Conservation (phyloP, 2,113 vertebrate genomes). For the Tricholaema leucomelas region DNA sequence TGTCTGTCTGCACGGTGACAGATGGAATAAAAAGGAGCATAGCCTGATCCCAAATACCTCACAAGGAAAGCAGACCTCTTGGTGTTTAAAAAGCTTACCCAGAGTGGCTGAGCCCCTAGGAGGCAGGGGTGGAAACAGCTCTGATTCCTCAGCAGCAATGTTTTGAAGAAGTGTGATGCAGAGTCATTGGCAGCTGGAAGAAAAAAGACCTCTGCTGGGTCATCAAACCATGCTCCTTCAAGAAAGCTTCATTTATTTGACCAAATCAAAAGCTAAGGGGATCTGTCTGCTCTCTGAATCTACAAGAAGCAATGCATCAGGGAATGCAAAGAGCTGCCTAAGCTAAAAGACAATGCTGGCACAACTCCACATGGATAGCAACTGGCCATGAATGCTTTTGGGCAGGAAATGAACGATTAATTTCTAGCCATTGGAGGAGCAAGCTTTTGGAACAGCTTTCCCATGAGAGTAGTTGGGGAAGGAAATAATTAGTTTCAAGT, state of each 20-base stretch:
- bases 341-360: slow-evolving; percentile 23
- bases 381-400: slow-evolving; percentile 3
- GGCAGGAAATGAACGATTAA: slow-evolving; percentile 44
- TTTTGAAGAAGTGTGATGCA: neutral
- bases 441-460: slow-evolving; percentile 35
- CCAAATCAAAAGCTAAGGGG: neutral
- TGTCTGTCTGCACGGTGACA: neutral
- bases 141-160: neutral
- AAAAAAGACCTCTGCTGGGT: neutral
- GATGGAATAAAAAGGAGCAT: neutral
- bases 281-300: neutral
- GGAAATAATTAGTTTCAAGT: slow-evolving; percentile 19
- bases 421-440: slow-evolving; percentile 9
- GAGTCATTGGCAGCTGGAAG: neutral
- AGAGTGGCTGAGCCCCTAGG: neutral
- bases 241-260: neutral
- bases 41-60: neutral
- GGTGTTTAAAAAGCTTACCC: neutral
- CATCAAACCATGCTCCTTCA: neutral
- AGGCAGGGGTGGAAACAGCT: neutral
- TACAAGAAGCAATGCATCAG: neutral
- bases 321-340: neutral
- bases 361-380: neutral
- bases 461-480: neutral
- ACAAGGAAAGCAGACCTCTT: neutral